These are phyloP conservation scores for Nephrocerus scutellatus DNA, from an alignment of 2,888 invertebrate species.

Conservation along the genomic window DNA sequence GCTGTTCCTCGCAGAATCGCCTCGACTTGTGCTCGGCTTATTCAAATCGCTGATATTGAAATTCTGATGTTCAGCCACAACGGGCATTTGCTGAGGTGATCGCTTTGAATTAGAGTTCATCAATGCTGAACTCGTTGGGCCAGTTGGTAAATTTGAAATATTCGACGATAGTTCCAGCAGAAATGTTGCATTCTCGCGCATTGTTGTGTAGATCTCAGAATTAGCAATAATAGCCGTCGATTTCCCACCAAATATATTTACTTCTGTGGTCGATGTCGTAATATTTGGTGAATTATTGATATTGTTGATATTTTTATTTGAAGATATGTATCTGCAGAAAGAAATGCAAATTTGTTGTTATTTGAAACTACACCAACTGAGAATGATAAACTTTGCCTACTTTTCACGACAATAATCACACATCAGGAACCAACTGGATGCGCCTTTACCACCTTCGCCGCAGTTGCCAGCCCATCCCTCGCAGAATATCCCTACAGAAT, in stretches of 20 bases:
- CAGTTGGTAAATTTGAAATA: conserved; percentile 28
- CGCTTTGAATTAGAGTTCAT: conserved; percentile 28
- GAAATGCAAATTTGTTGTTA: not conserved
- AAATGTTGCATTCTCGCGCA: conserved; percentile 93
- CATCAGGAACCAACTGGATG: conserved; percentile 82
- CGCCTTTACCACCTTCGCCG: conserved; percentile 74
- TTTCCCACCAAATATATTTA: conserved; percentile 46
- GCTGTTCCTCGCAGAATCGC: conserved; percentile 39
- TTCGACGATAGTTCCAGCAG: conserved; percentile 81
- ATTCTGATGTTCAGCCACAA: conserved; percentile 44
- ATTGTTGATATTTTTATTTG: conserved; percentile 42
- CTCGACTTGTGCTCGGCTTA: conserved; percentile 46
- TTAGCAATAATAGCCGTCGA: conserved; percentile 43
- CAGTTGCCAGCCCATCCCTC: conserved; percentile 85
- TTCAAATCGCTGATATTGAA: conserved; percentile 39
- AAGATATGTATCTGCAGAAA: conserved; percentile 36
- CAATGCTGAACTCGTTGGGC: conserved; percentile 10
- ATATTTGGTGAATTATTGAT: conserved; percentile 40
- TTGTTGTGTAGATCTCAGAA: conserved; percentile 52
- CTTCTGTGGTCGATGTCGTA: conserved; percentile 40
- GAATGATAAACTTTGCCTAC: too few relatives aligned
- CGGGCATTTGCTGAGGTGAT: conserved; percentile 46
- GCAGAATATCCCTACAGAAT: conserved; percentile 81
- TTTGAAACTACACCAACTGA: too few relatives aligned
- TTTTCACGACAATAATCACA: conserved; percentile 87